Evolutionary conservation across 2,888 invertebrate genomes (phyloP).

Genomic region (Theretra japonica): DNA sequence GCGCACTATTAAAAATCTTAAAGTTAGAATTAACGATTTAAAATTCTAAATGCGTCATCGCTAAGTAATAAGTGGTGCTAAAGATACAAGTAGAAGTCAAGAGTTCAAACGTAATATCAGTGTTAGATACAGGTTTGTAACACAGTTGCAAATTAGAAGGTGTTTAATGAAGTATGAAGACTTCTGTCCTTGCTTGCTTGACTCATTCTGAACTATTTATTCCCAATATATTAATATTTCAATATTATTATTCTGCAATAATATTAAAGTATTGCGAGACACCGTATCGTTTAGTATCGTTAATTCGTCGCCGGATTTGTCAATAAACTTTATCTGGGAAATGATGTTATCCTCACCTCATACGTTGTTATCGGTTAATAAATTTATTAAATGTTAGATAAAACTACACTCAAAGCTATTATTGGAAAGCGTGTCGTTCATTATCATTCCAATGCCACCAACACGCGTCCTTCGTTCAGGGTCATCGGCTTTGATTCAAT

Average conservation of each 20-base stretch:
- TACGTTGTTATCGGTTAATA: background rate
- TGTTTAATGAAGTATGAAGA: conserved; percentile 11
- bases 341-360: background rate
- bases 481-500: conserved; percentile 3
- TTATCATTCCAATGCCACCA: conserved; percentile 18
- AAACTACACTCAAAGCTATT: conserved; percentile 3
- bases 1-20: background rate
- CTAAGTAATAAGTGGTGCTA: background rate
- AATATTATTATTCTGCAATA: background rate
- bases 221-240: background rate
- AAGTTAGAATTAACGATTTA: background rate
- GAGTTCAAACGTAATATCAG: background rate
- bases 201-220: conserved; percentile 7
- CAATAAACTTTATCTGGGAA: background rate
- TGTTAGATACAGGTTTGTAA: background rate
- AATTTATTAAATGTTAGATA: background rate
- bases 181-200: conserved; percentile 15
- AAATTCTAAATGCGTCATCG: background rate
- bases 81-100: background rate
- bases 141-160: conserved; percentile 10
- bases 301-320: conserved; percentile 2
- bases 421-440: conserved; percentile 14
- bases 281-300: background rate
- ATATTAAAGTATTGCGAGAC: background rate
- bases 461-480: conserved; percentile 15